Percentiles rank a stretch among this genome's conserved stretches.
Evolutionary conservation across 2,113 vertebrate species (phyloP).

Genomic region (Hippolais icterina): DNA sequence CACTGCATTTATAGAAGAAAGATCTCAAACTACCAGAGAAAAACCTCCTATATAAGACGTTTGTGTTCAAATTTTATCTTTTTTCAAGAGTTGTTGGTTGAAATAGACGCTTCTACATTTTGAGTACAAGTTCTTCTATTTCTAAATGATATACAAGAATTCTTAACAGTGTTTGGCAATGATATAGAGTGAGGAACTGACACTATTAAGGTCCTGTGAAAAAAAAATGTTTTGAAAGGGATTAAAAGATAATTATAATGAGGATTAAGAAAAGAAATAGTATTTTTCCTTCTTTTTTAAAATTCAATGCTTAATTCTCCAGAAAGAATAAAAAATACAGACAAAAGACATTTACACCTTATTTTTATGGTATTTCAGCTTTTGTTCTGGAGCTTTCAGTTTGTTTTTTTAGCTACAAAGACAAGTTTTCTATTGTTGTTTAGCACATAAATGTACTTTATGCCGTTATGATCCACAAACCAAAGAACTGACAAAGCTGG

Average conservation of each 20-base stretch:
- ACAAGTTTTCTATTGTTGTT: conserved; percentile 4
- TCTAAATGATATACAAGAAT: neutral
- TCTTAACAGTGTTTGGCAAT: neutral
- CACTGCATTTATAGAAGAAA: neutral
- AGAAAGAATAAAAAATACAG: neutral
- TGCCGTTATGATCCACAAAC: neutral
- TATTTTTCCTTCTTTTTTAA: neutral
- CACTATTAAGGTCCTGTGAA: neutral
- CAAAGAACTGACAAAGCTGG: neutral
- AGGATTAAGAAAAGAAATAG: neutral
- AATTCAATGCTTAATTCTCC: neutral
- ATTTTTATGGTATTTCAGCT: neutral
- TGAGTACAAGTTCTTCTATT: neutral
- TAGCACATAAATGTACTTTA: neutral
- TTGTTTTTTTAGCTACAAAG: neutral
- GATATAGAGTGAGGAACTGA: neutral
- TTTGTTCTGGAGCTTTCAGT: conserved; percentile 6
- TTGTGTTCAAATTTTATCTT: neutral
- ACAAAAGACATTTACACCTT: neutral
- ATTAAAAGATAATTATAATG: conserved; percentile 7
- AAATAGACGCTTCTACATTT: neutral
- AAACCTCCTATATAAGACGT: neutral
- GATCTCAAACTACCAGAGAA: neutral
- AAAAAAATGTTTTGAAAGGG: neutral
- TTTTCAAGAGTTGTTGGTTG: neutral